Percentiles rank a stretch among this genome's conserved stretches.
phyloP scores from a whole-genome alignment of 1,140 invertebrate species.

The Trichonephila clavipes region DNA sequence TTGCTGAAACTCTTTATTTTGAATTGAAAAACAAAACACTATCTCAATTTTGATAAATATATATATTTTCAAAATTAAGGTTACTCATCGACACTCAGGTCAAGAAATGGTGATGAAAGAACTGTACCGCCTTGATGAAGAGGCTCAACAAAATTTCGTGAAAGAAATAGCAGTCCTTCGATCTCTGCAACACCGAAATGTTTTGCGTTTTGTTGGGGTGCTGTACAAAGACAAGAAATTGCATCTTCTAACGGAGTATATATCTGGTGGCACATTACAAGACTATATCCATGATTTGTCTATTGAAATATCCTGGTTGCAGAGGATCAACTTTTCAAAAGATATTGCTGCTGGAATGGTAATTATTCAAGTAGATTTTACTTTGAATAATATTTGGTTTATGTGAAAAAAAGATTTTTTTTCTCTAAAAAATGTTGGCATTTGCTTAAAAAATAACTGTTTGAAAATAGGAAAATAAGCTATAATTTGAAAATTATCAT shows the following conservation, averaged over 20 bases:
- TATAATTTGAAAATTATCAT: too few relatives aligned
- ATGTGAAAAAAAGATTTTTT: too few relatives aligned
- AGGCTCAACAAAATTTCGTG: constrained; percentile 95
- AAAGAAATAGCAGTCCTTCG: constrained; percentile 95
- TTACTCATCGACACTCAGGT: constrained; percentile 92
- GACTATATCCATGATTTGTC: constrained; percentile 88
- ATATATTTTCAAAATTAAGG: constrained; percentile 83
- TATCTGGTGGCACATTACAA: constrained; percentile 94
- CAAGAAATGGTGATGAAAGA: constrained; percentile 98
- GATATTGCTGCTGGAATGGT: constrained; percentile 94
- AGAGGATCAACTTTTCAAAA: constrained; percentile 90
- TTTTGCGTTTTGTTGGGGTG: constrained; percentile 94
- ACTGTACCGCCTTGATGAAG: constrained; percentile 94
- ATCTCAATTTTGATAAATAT: neutral
- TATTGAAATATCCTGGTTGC: constrained; percentile 89
- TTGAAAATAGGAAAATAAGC: too few relatives aligned
- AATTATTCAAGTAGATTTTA: neutral
- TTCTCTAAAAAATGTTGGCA: neutral
- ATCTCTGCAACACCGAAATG: constrained; percentile 92
- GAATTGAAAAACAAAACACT: neutral
- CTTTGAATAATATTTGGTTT: too few relatives aligned
- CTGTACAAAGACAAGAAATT: constrained; percentile 95
- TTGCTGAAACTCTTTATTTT: neutral
- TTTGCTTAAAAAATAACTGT: too few relatives aligned
- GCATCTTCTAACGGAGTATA: constrained; percentile 94